These are phyloP conservation scores for Enteromius mattozi DNA, from an alignment of 2,797 vertebrate genomes.

Conservation along the genomic window DNA sequence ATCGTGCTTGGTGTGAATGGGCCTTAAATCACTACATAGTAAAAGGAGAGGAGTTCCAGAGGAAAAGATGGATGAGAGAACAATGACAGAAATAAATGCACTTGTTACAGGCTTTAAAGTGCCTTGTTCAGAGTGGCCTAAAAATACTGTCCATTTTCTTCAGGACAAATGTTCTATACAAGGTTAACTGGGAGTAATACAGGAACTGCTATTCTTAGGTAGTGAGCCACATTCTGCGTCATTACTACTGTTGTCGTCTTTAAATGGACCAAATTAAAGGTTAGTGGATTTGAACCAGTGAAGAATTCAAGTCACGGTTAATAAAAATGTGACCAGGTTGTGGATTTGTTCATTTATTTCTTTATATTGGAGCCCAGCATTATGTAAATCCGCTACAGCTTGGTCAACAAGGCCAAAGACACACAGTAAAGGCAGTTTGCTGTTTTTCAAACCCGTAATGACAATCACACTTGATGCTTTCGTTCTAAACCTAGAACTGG, in stretches of 20 bases:
- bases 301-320: conserved; percentile 2
- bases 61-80: background rate
- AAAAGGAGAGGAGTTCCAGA: background rate
- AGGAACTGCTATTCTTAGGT: conserved; percentile 1
- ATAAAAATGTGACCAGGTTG: conserved; percentile 6
- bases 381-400: conserved; percentile 63
- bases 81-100: background rate
- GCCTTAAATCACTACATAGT: background rate
- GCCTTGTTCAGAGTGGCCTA: background rate
- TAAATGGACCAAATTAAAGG: background rate
- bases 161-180: background rate
- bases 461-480: conserved; percentile 57
- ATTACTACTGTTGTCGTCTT: background rate
- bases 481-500: conserved; percentile 57
- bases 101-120: conserved; percentile 16
- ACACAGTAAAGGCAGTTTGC: conserved; percentile 65
- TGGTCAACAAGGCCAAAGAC: conserved; percentile 61
- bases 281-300: background rate
- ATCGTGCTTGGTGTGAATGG: no score
- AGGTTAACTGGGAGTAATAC: background rate
- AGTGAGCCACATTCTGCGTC: background rate
- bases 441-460: conserved; percentile 58
- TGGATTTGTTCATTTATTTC: conserved; percentile 62
- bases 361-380: conserved; percentile 61
- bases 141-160: conserved; percentile 21